Evolutionary conservation across 2,888 invertebrate species (phyloP).

Genomic region (Periphyllus acericola): DNA sequence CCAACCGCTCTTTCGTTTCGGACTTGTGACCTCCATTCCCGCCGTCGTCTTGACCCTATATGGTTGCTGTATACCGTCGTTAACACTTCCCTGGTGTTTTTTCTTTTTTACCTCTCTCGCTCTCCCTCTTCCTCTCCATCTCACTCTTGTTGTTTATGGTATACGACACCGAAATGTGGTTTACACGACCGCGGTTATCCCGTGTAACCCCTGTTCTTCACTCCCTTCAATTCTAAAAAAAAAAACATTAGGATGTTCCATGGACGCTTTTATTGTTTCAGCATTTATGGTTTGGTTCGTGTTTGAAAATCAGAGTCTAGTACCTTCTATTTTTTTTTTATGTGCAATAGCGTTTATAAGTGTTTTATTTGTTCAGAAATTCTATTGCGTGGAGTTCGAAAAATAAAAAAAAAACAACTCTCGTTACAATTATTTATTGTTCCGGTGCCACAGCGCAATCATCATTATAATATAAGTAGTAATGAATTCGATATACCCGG

Average conservation of each 20-base stretch:
- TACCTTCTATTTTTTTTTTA: not conserved
- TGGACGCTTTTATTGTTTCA: slow-evolving; percentile 19
- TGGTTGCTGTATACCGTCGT: not conserved
- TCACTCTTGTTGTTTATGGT: not conserved
- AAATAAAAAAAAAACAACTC: too few relatives aligned
- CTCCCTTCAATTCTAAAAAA: too few relatives aligned
- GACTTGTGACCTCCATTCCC: slow-evolving; percentile 33
- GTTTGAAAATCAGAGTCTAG: slow-evolving; percentile 6
- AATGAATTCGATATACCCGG: too few relatives aligned
- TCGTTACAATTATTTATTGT: too few relatives aligned
- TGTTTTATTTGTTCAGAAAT: too few relatives aligned
- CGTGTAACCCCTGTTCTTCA: not conserved
- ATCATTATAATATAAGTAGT: too few relatives aligned
- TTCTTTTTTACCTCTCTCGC: not conserved
- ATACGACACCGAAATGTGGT: slow-evolving; percentile 20
- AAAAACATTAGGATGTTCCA: not conserved
- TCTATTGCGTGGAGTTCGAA: too few relatives aligned
- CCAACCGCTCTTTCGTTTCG: slow-evolving; percentile 4
- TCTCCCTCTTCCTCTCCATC: not conserved
- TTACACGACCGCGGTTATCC: not conserved
- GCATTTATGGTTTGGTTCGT: not conserved
- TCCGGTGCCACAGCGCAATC: too few relatives aligned
- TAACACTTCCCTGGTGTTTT: slow-evolving; percentile 35
- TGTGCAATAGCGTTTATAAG: too few relatives aligned
- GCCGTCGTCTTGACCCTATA: slow-evolving; percentile 7